These are phyloP conservation scores for Rosalia funebris DNA, from an alignment of 2,888 invertebrate species.

Conservation along the genomic window DNA sequence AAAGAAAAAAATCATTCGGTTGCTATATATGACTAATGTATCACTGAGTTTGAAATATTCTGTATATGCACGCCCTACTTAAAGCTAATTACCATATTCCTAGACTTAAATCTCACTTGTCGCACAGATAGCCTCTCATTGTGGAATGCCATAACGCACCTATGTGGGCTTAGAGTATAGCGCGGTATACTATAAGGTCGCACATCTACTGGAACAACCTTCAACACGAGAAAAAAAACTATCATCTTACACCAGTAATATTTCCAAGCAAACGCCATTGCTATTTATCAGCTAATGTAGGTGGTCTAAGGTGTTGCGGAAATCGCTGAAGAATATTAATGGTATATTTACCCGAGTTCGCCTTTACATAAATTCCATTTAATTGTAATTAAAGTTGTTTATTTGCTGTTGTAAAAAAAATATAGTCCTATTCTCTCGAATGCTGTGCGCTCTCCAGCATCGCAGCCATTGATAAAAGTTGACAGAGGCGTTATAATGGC, in stretches of 20 bases:
- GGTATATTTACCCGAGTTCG: not conserved
- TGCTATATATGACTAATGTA: too few species aligned
- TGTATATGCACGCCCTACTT: too few species aligned
- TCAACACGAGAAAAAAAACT: constrained; percentile 6
- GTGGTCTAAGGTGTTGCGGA: constrained; percentile 10
- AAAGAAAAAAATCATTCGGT: too few species aligned
- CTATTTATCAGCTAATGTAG: constrained; percentile 3
- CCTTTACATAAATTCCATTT: not conserved
- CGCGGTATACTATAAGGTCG: constrained; percentile 15
- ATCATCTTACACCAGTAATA: constrained; percentile 1
- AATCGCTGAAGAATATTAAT: not conserved
- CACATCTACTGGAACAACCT: constrained; percentile 16
- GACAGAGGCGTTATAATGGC: not conserved
- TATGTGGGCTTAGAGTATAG: constrained; percentile 4
- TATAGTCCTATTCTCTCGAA: not conserved
- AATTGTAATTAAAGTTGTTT: constrained; percentile 2
- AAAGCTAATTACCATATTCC: too few species aligned
- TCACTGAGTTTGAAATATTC: too few species aligned
- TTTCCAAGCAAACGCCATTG: not conserved
- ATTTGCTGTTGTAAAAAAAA: not conserved
- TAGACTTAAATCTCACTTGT: too few species aligned
- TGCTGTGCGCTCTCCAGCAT: not conserved
- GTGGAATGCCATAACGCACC: constrained; percentile 17
- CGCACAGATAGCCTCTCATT: not conserved
- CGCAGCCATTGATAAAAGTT: not conserved